Percentiles rank a stretch among this genome's conserved stretches.
Evolutionary conservation across 2,113 vertebrate species (phyloP).

Genomic region (Sula dactylatra): DNA sequence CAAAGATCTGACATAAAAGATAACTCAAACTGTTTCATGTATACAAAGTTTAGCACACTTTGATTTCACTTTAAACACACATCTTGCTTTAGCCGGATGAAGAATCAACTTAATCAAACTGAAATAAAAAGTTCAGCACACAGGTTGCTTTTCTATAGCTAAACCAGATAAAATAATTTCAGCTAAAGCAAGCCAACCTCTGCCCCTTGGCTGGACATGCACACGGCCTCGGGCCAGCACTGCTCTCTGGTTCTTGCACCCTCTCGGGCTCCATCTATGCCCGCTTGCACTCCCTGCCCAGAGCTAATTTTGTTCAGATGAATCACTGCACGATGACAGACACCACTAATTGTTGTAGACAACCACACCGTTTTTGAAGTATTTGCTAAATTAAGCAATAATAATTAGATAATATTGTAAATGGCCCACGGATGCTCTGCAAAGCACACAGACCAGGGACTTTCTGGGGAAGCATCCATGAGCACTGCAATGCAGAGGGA

Average conservation of each 20-base stretch:
- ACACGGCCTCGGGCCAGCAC: background rate
- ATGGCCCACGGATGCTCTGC: background rate
- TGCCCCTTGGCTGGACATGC: background rate
- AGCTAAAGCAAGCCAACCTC: background rate
- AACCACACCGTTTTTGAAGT: background rate
- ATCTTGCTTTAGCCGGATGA: background rate
- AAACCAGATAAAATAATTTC: background rate
- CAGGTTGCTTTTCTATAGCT: background rate
- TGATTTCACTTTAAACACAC: background rate
- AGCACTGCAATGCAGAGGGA: background rate
- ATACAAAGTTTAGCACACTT: background rate
- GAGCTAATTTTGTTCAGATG: background rate
- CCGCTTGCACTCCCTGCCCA: background rate
- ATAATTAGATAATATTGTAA: background rate
- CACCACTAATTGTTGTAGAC: background rate
- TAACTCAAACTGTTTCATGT: accelerated
- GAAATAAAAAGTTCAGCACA: background rate
- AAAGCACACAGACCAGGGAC: background rate
- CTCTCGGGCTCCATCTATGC: background rate
- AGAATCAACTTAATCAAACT: background rate
- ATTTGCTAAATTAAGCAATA: background rate
- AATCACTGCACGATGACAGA: background rate
- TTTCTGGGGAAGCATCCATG: background rate
- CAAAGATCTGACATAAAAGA: background rate
- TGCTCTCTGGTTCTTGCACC: background rate